Base-by-base conservation (phyloP, 2,888 invertebrate genomes). In the Hecatera dysodea region DNA sequence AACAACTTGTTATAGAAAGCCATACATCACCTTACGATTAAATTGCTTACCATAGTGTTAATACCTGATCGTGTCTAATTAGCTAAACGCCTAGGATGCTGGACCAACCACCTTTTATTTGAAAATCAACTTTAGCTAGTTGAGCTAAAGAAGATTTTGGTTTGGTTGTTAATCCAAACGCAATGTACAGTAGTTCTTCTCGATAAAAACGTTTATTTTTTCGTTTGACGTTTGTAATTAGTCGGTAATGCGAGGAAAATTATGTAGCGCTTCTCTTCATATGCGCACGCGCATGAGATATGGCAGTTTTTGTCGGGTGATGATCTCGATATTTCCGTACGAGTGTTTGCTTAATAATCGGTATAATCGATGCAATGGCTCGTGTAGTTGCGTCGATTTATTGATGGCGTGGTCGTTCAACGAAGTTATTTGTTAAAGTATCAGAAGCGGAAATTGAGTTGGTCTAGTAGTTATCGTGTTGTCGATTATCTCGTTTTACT, bases 271-370 rank as follows among this genome's bases (percentile, higher is more conserved):
- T 75, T 87, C 83, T 83, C 82, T 85, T 83, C 82, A 85, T 86
- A 84, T 86, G 87, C 90, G 89, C 89, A 86, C 87, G 89, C 88
- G 87, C 87, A 81, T 85, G 86, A 87, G 85, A 88, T 88, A 86
- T 86, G 82, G 85, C 66, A 42, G 82, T 90, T 90, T 91, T 91
- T 92, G 85, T 87, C 72, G 68, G 74, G 78, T 81, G 87, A 86
- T 90, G 90, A 90, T 93, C 92, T 91, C 90, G 85, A 87, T 87
- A 89, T 93, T 94, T 92, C 93, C 92, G 89, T 87, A 78, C 84
- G 87, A 89, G 83, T 84, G 90, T 91, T 90, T 91, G 89, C 86
- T 92, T 91, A 92, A 92, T 92, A 91, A 93, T 90, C 90, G 89
- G 88, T 92, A 89, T 93, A 93, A 93, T 93, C 86, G 91, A 84